Conservation (phyloP, 2,888 invertebrate species). For the Sussaba pulchella region DNA sequence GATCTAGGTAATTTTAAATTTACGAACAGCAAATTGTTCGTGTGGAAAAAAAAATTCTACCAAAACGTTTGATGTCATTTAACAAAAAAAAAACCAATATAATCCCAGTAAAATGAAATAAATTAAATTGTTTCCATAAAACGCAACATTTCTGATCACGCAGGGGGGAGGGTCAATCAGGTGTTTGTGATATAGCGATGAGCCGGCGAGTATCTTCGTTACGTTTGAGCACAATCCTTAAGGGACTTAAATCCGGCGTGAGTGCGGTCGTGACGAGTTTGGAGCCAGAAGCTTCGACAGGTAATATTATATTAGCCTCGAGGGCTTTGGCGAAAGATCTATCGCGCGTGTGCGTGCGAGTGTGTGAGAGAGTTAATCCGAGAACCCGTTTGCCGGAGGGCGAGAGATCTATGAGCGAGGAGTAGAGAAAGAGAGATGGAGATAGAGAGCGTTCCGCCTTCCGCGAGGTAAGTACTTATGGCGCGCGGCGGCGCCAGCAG, state of each 20-base stretch:
- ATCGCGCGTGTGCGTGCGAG: conserved; percentile 66
- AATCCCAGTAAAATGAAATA: too few species aligned
- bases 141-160: too few species aligned
- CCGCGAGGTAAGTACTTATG: conserved; percentile 69
- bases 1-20: too few species aligned
- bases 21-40: too few species aligned
- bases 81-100: too few species aligned
- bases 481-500: conserved; percentile 69
- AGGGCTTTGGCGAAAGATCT: conserved; percentile 77
- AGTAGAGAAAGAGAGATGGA: too few species aligned
- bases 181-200: conserved; percentile 4
- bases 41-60: too few species aligned
- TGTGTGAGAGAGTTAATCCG: conserved; percentile 79
- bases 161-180: neutral
- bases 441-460: conserved; percentile 77
- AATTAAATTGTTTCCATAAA: too few species aligned
- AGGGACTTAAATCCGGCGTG: conserved; percentile 44
- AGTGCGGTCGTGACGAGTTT: conserved; percentile 48
- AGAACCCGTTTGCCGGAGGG: conserved; percentile 79
- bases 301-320: conserved; percentile 51
- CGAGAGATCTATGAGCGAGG: conserved; percentile 70
- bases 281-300: conserved; percentile 34
- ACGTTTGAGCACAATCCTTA: neutral
- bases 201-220: neutral
- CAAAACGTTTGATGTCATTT: too few species aligned